These are phyloP conservation scores for Drosophila rellima DNA, from an alignment of 2,888 invertebrate species.

Conservation along the genomic window DNA sequence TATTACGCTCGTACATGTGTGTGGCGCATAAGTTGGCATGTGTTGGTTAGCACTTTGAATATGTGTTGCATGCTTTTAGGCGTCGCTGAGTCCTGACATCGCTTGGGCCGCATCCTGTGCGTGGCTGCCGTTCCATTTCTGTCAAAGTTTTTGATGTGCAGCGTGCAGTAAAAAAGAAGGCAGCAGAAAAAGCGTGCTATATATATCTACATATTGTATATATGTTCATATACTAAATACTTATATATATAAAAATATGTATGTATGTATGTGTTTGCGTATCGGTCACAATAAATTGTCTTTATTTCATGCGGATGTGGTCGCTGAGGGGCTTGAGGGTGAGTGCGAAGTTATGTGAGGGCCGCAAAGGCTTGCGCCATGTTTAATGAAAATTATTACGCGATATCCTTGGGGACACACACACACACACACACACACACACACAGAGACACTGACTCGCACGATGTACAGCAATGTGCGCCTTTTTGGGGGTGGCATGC, in stretches of 20 bases:
- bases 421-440: slow-evolving; percentile 22
- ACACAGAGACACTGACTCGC: slow-evolving; percentile 18
- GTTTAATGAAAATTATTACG: slow-evolving; percentile 82
- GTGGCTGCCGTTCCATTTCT: slow-evolving; percentile 72
- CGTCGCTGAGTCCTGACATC: slow-evolving; percentile 38
- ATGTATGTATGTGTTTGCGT: slow-evolving; percentile 52
- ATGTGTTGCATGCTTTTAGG: slow-evolving; percentile 58
- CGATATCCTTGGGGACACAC: slow-evolving; percentile 73
- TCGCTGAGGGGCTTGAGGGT: slow-evolving; percentile 25
- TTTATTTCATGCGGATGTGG: slow-evolving; percentile 69
- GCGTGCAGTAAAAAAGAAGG: slow-evolving; percentile 39
- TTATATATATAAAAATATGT: slow-evolving; percentile 16
- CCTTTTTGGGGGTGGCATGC: slow-evolving; percentile 76
- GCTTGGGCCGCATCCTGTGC: slow-evolving; percentile 57
- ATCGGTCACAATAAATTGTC: slow-evolving; percentile 77
- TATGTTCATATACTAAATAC: slow-evolving; percentile 2
- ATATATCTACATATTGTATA: slow-evolving; percentile 17
- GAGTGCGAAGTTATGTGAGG: slow-evolving; percentile 37
- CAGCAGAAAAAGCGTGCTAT: slow-evolving; percentile 54
- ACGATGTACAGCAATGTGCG: slow-evolving; percentile 64
- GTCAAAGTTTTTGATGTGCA: slow-evolving; percentile 76
- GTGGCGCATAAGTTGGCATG: slow-evolving; percentile 21
- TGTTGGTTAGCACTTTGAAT: slow-evolving; percentile 35
- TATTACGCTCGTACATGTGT: slow-evolving; percentile 2
- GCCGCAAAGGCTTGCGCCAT: slow-evolving; percentile 68